Evolutionary conservation across 2,888 invertebrate species (phyloP), one percentile per base, ranked within the genome.

Genomic region (Leucania comma): DNA sequence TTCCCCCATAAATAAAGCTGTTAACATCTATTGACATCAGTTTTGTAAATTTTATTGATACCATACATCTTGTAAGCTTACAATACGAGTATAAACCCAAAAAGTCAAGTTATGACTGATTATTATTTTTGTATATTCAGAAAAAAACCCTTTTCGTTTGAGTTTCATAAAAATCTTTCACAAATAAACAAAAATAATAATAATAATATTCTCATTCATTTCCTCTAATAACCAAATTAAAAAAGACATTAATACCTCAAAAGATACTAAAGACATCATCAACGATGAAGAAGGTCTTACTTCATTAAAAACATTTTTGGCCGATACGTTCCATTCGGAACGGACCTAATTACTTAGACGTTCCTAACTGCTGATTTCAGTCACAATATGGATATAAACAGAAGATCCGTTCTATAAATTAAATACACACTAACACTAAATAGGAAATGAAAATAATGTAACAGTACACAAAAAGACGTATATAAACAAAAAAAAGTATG

Each of bases 291-390:
- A 54, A 65, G 38, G 26, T 59, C 42, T 71, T 29, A 65, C 35
- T 68, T 68, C 68, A 70, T 65, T 65, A 72, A 64, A 66, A 71
- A 80, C 62, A 64, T 75, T 78, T 79, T 78, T 65, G 63, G 63
- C 56, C 68, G 66, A 83, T 83, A 81, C 69, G 63, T 83, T 75
- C 66, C 17, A 70, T 78, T 83, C 66, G 64, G 69, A 69, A 63
- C 42, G 42, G 64, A 61, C 62, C 66, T 82, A 77, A 78, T 78
- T 82, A 84, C 78, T 76, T 75, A 81, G 72, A 74, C 58, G 63
- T 68, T 76, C 66, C 68, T 78, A 72, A 81, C 72, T 75, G 78
- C 79, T 80, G 84, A 81, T 83, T 78, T 56, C 22, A 26, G 62
- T n/a, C 57, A 73, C 46, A 50, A 35, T 12, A n/a, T 5, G 22